phyloP scores from a whole-genome alignment of 2,797 vertebrate species.

The Lemur catta region DNA sequence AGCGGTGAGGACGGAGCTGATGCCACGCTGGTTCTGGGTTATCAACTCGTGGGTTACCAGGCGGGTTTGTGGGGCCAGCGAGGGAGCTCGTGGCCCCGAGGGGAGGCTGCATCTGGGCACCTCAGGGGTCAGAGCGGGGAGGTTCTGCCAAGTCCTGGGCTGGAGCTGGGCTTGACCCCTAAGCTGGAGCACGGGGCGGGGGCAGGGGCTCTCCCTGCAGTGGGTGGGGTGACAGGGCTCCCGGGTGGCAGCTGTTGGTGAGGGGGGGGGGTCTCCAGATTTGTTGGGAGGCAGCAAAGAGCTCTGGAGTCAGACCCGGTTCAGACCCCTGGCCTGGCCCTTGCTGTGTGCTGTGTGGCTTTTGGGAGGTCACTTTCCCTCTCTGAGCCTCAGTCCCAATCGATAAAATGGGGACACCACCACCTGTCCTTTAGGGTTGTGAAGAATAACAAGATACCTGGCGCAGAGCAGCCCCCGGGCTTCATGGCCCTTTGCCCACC shows the following conservation, averaged over 20 bases:
- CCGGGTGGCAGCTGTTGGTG: not conserved
- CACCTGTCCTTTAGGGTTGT: not conserved
- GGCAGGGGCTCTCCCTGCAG: not conserved
- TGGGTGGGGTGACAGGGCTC: not conserved
- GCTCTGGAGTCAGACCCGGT: not conserved
- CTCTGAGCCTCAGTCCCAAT: not conserved
- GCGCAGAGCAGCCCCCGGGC: not conserved
- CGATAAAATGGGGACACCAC: not conserved
- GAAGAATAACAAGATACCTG: not conserved
- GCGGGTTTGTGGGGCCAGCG: not conserved
- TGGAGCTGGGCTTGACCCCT: conserved; percentile 38
- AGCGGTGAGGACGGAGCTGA: not conserved
- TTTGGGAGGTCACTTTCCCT: not conserved
- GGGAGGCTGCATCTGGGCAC: not conserved
- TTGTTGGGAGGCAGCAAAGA: not conserved
- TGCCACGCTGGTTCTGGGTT: rapidly evolving
- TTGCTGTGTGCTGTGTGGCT: not conserved
- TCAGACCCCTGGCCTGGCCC: not conserved
- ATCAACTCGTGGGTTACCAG: not conserved
- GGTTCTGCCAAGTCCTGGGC: rapidly evolving
- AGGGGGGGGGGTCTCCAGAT: not conserved
- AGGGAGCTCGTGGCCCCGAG: rapidly evolving
- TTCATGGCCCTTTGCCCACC: not conserved
- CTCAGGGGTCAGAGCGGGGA: not conserved
- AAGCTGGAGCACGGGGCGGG: not conserved